Evolutionary conservation across 2,797 vertebrate species (phyloP), one percentile per base, ranked within the genome.

Genomic region (Eptatretus atami): DNA sequence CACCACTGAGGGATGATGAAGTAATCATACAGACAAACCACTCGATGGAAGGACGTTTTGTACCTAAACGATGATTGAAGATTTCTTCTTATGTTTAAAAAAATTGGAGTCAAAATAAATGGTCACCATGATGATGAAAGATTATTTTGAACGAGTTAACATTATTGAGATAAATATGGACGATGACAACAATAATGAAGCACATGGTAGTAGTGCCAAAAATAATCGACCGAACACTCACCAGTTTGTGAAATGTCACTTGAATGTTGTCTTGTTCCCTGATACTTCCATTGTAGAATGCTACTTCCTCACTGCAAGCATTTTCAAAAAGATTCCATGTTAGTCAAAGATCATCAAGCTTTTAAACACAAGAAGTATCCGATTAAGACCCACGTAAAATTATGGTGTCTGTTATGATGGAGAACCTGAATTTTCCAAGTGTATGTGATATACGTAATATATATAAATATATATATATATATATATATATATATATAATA

Each of bases 261-360:
- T 90, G 68, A 71, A 98, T 85, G 52, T 86, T 98, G 73, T 81
- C 81, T 67, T 95, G 90, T 75, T 98, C 92, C 71, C 85, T 81
- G 67, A 68, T 53, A 71, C 94, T 98, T 44, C 92, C 92, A 66
- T 94, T 86, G 70, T 98, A 98, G 76, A 98, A 98, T 64, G 92
- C 92, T 66, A 98, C 83, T 80, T 98, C 92, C 73, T 98, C 92
- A 78, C 92, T 98, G 64, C 67, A 70, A 69, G 31, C 31, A 44
- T 44, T 44, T 44, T 44, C 31, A 44, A 8, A 44, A 44, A 44
- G 4, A 44, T 44, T 44, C 31, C 31, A 44, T 8, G 4, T 44
- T 44, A 44, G 31, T 44, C 31, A 44, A 44, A 44, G 31, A 44
- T 44, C 31, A 44, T 44, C 31, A 44, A 44, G 31, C 31, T 44